Evolutionary conservation across 2,797 vertebrate genomes (phyloP).

Genomic region (Cirrhinus molitorella): DNA sequence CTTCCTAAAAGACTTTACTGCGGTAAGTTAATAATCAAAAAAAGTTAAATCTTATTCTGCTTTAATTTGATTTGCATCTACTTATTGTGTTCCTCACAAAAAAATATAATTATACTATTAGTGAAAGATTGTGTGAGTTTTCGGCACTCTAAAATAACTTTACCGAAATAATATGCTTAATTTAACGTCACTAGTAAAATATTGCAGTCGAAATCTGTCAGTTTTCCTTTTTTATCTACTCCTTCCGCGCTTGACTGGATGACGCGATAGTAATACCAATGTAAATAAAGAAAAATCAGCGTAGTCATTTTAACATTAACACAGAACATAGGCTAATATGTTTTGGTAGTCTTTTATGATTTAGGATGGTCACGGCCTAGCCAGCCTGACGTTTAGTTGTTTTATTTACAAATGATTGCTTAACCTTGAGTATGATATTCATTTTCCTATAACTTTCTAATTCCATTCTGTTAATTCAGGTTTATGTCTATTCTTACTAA

Average conservation of each 20-base stretch:
- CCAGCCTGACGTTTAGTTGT: no score
- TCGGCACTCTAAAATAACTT: not conserved
- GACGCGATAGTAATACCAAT: not conserved
- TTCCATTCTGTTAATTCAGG: not conserved
- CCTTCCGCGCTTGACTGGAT: no score
- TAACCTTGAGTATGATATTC: not conserved
- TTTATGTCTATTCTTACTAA: no score
- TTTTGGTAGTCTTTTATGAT: not conserved
- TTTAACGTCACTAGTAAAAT: no score
- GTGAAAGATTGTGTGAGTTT: no score
- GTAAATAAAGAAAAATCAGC: no score
- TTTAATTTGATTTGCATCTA: not conserved
- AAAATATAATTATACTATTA: no score
- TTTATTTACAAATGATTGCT: no score
- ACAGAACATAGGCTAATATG: not conserved
- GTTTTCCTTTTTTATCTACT: not conserved
- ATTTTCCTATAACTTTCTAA: not conserved
- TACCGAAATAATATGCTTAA: not conserved
- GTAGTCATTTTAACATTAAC: not conserved
- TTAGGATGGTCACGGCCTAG: no score
- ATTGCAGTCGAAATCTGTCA: not conserved
- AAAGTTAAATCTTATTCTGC: not conserved
- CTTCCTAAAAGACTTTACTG: not conserved
- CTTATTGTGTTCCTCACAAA: no score
- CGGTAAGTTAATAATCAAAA: not conserved